Conservation (phyloP, 2,797 vertebrate genomes). For the Synaphobranchus kaupii region DNA sequence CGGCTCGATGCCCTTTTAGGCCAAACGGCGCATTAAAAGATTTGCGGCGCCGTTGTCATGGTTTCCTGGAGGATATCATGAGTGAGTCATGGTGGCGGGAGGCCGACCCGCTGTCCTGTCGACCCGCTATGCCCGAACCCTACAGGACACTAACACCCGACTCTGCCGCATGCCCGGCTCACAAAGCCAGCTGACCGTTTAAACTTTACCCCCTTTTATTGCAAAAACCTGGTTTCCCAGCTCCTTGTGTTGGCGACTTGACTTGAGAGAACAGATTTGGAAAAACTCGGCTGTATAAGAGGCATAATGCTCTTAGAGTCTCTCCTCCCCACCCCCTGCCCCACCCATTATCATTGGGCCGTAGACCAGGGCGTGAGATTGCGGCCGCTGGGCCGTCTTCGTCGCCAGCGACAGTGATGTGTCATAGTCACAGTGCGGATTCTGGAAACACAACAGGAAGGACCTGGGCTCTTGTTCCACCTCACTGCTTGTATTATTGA, state of each 20-base stretch:
- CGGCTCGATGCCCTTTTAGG: constrained; percentile 58
- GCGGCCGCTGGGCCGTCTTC: neutral
- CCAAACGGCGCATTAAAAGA: constrained; percentile 61
- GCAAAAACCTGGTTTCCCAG: constrained; percentile 63
- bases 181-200: neutral
- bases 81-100: neutral
- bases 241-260: constrained; percentile 36
- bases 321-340: too few species aligned
- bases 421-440: neutral
- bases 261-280: constrained; percentile 18
- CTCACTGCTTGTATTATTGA: constrained; percentile 40
- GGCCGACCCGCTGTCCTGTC: constrained; percentile 24
- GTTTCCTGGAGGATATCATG: constrained; percentile 57
- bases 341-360: too few species aligned
- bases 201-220: constrained; percentile 32
- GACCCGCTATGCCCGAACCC: constrained; percentile 18
- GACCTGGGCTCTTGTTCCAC: constrained; percentile 31
- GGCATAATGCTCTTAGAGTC: neutral
- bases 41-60: constrained; percentile 50
- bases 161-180: neutral
- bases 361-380: neutral
- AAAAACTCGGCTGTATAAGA: neutral
- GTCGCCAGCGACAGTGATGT: neutral
- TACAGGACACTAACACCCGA: constrained; percentile 40
- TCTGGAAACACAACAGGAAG: constrained; percentile 17